Evolutionary conservation across 2,888 invertebrate genomes (phyloP), one percentile per base, ranked within the genome.

Genomic region (Dryobota labecula): DNA sequence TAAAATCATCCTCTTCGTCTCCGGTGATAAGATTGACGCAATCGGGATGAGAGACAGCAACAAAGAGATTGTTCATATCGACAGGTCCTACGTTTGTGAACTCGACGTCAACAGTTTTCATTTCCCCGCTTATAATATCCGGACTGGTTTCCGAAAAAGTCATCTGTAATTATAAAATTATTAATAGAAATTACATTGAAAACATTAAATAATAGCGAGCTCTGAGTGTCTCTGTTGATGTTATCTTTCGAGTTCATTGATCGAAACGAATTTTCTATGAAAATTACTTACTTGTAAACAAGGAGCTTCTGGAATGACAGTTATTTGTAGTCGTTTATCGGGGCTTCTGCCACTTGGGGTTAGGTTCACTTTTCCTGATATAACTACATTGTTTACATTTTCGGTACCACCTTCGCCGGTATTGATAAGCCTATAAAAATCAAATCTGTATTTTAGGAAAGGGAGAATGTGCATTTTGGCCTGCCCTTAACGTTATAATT

Each of bases 231-330:
- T 47, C 5, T 38, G 27, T 15, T 6, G 11, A 33, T 18, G 8
- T 36, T 43, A 73, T 41, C 47, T 56, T 41, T n/a, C 36, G 18
- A 68, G 13, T 41, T 69, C 2, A 24, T 20, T 36, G 18, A 20
- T 11, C 0, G 0, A 57, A 56, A 41, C 7, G 24, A 47, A 20
- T 36, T 45, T 41, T 11, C 8, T 33, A 41, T 24, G 24, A 60
- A 30, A 43, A 41, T 33, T 0, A 73, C 75, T 89, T 93, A 98
- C 98, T 96, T 98, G 97, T 87, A 99, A 95, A 87, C 98, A 97
- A 0, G 99, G 98, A 77, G 98, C 97, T 81, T 97, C 97, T 20
- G 98, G 97, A 58, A 98, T 97, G 64, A 99, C 97, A 78, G 97
- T 97, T 70, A 99, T 97, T 82, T 97, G 96, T 66, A 99, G 95